phyloP scores from a whole-genome alignment of 2,797 vertebrate species.

The Chloroceryle inda region DNA sequence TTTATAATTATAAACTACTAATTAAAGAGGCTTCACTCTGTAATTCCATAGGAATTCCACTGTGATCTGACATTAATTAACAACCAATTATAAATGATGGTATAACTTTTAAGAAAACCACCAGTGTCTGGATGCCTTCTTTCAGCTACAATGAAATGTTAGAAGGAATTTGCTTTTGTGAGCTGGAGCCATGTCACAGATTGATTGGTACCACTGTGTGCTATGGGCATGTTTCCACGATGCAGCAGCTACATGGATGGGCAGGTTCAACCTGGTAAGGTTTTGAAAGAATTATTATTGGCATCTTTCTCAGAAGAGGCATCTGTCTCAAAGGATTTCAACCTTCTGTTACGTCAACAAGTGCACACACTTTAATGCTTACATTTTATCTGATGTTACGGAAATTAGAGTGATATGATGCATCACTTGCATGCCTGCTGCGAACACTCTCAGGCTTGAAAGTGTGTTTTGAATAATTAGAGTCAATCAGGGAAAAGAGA shows the following conservation, averaged over 20 bases:
- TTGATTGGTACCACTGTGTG: background rate
- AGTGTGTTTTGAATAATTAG: conserved; percentile 46
- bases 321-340: conserved; percentile 52
- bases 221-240: background rate
- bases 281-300: conserved; percentile 4
- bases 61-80: conserved; percentile 78
- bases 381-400: conserved; percentile 56
- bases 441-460: conserved; percentile 41
- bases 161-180: background rate
- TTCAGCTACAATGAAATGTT: conserved; percentile 5
- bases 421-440: conserved; percentile 21
- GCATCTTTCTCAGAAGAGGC: conserved; percentile 39
- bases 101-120: conserved; percentile 56
- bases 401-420: conserved; percentile 60
- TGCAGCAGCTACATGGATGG: background rate
- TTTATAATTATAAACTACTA: conserved; percentile 76
- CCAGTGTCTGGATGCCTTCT: conserved; percentile 48
- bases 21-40: conserved; percentile 72
- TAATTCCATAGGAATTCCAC: conserved; percentile 76
- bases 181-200: background rate
- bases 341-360: conserved; percentile 62
- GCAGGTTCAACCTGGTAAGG: background rate
- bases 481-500: conserved; percentile 12
- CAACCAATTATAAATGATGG: conserved; percentile 67
- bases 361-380: background rate